Evolutionary conservation across 2,888 invertebrate species (phyloP), one percentile per base, ranked within the genome.

Genomic region (Tanaodytes sp.): DNA sequence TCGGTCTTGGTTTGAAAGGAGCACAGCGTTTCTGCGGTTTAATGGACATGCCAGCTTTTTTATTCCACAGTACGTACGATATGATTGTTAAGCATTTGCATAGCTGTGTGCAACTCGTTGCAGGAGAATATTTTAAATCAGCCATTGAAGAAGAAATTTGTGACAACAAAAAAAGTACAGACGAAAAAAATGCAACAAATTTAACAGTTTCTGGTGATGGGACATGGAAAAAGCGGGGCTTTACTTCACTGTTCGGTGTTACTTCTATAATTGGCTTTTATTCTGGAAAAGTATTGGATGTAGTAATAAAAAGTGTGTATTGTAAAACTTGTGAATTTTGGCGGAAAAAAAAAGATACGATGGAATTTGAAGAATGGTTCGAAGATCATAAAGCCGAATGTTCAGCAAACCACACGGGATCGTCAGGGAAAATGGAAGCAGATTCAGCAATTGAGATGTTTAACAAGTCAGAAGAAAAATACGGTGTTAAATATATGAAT

Each of bases 301-400:
- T 51, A 3, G 30, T 37, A 4, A 45, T 68, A 11, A 72, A 66
- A 61, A 40, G 39, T 33, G 43, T 54, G 19, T 71, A 54, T 48
- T 71, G 72, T 27, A 59, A 66, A 46, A 23, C 31, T 8, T 73
- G 69, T 54, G 43, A 72, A 42, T 6, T 48, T 16, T 73, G 70
- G 65, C 9, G 39, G 18, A 5, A 2, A 39, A 39, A 45, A 46
- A 31, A 43, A 57, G 37, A 51, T 11, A 37, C 18, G 15, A n/a
- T 15, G 14, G 49, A 51, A 48, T 48, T 19, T 36, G 36, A 48
- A 19, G 16, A 2, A 3, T 37, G 39, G 23, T 39, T 9, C 14
- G 19, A 40, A 31, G 18, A 2, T 27, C 51, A 48, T 39, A 12
- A 40, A 42, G 5, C 16, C 1, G n/a, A 49, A 1, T 54, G 40